Percentiles rank a stretch among this genome's conserved stretches.
phyloP scores from a whole-genome alignment of 2,888 invertebrate species.

The Heliconius ethilla region DNA sequence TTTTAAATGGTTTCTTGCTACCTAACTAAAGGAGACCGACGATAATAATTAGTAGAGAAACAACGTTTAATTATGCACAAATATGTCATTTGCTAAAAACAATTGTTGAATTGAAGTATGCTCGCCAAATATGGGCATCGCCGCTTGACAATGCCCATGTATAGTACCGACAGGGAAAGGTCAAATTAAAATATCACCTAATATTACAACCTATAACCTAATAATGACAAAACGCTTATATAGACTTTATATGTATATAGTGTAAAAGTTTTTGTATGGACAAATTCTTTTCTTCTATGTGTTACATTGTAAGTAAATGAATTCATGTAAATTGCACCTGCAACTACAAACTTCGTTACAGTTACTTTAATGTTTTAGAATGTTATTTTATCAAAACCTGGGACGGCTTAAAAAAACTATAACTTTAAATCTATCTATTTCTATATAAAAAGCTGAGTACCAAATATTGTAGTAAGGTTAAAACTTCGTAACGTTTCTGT shows the following conservation, averaged over 20 bases:
- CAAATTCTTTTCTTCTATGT: neutral
- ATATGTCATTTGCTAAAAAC: conserved; percentile 26
- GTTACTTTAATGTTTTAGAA: neutral
- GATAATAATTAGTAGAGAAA: conserved; percentile 34
- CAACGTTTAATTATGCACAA: conserved; percentile 37
- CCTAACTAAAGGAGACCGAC: conserved; percentile 23
- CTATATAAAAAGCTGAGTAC: too few relatives aligned
- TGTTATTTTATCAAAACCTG: neutral
- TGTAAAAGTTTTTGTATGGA: conserved; percentile 1
- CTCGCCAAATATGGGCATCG: conserved; percentile 23
- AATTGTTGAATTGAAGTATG: conserved; percentile 27
- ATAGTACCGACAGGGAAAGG: conserved; percentile 27
- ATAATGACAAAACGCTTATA: conserved; percentile 21
- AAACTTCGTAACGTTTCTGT: too few relatives aligned
- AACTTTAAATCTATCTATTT: too few relatives aligned
- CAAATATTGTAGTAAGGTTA: too few relatives aligned
- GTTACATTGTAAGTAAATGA: neutral
- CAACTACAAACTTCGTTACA: neutral
- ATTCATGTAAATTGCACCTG: neutral
- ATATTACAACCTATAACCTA: conserved; percentile 12
- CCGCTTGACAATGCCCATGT: conserved; percentile 28
- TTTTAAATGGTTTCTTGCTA: conserved; percentile 28
- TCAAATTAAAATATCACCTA: conserved; percentile 28
- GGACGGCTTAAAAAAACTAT: too few relatives aligned
- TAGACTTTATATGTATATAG: neutral